phyloP scores from a whole-genome alignment of 2,888 invertebrate genomes.

The Eristalis intricaria region DNA sequence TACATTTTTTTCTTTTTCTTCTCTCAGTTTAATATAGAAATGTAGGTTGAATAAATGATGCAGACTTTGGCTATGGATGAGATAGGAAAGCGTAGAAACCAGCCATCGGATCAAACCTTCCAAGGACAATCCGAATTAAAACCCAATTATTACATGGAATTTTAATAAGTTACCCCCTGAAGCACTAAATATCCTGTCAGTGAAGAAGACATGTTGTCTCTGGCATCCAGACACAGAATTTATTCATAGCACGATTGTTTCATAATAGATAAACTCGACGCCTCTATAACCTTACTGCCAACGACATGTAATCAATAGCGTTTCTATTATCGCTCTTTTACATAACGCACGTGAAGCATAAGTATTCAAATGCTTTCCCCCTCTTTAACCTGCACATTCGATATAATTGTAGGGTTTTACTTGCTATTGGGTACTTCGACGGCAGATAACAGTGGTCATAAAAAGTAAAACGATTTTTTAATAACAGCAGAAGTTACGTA shows the following conservation, averaged over 20 bases:
- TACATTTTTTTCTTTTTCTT: not conserved
- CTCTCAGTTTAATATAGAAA: not conserved
- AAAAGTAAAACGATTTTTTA: not conserved
- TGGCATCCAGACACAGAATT: not conserved
- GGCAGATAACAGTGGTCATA: not conserved
- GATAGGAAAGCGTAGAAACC: not conserved
- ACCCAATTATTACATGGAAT: not conserved
- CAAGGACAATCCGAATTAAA: too few relatives aligned
- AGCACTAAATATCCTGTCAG: not conserved
- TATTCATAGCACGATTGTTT: conserved; percentile 57
- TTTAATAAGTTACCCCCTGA: not conserved
- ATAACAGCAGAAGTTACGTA: not conserved
- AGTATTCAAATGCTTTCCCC: conserved; percentile 18
- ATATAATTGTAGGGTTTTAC: conserved; percentile 3
- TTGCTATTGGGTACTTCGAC: not conserved
- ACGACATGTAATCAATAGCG: conserved; percentile 55
- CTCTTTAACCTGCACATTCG: conserved; percentile 25
- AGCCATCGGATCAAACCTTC: not conserved
- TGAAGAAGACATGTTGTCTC: not conserved
- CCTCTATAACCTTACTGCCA: conserved; percentile 50
- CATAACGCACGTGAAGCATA: conserved; percentile 33
- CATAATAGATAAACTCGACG: conserved; percentile 56
- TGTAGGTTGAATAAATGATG: not conserved
- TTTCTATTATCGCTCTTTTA: conserved; percentile 33
- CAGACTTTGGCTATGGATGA: not conserved